Conservation (phyloP, 2,797 vertebrate genomes). For the Danio choprae region DNA sequence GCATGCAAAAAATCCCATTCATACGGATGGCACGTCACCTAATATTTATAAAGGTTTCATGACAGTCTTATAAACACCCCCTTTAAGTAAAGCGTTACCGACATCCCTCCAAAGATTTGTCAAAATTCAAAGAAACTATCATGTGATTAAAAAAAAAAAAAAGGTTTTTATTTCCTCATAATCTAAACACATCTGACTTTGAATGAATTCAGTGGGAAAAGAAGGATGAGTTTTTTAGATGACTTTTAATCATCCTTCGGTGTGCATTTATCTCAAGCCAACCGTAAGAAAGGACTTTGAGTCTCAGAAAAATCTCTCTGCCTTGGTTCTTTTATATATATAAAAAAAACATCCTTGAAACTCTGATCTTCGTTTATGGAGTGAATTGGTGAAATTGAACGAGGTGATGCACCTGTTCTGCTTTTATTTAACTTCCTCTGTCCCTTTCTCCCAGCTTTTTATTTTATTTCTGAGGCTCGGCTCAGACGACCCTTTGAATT, state of each 20-base stretch:
- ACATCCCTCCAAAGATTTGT: no score
- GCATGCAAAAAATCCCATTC: no score
- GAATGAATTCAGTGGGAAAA: background rate
- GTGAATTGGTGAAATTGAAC: background rate
- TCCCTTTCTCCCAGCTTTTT: background rate
- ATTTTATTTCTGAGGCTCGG: slow-evolving; percentile 6
- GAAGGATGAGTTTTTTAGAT: background rate
- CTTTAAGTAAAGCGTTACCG: no score
- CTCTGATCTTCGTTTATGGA: background rate
- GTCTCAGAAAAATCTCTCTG: background rate
- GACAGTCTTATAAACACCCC: no score
- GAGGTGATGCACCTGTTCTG: background rate
- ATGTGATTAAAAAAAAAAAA: background rate
- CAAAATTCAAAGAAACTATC: background rate
- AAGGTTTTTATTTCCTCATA: background rate
- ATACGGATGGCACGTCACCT: no score
- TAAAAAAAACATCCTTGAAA: slow-evolving; percentile 13
- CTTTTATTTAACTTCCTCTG: background rate
- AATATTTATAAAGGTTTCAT: no score
- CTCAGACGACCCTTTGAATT: background rate
- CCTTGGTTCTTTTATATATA: background rate
- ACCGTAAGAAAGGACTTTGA: background rate
- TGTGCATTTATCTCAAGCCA: background rate
- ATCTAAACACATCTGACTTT: background rate
- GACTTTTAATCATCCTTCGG: background rate